phyloP scores from a whole-genome alignment of 2,888 invertebrate genomes.

The Tiphia femorata region DNA sequence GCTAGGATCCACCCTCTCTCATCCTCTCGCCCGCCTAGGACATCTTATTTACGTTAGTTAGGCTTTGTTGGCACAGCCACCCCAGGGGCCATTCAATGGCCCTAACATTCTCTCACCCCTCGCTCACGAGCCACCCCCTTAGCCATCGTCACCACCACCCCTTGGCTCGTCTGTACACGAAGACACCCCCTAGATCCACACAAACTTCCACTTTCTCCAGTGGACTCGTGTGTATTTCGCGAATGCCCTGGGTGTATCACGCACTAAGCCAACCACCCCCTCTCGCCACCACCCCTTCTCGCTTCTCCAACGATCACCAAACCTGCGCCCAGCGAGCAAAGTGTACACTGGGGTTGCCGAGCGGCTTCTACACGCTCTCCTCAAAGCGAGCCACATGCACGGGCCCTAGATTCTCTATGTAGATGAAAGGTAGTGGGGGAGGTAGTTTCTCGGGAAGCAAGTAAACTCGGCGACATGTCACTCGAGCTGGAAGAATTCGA shows the following conservation, averaged over 20 bases:
- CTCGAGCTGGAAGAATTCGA: slow-evolving; percentile 68
- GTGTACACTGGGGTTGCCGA: slow-evolving; percentile 13
- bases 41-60: slow-evolving; percentile 69
- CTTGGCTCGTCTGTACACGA: slow-evolving; percentile 25
- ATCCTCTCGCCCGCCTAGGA: slow-evolving; percentile 46
- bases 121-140: too few relatives aligned
- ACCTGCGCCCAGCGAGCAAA: slow-evolving; percentile 10
- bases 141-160: too few relatives aligned
- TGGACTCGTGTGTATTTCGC: neutral
- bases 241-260: neutral
- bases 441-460: too few relatives aligned
- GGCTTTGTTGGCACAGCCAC: slow-evolving; percentile 66
- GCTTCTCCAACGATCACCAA: neutral
- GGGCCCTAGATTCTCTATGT: neutral
- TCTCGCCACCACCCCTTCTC: slow-evolving; percentile 4
- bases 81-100: slow-evolving; percentile 59
- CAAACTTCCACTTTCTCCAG: slow-evolving; percentile 8
- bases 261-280: slow-evolving; percentile 6
- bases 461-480: slow-evolving; percentile 67
- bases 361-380: too few relatives aligned
- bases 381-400: slow-evolving; percentile 20
- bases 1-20: too few relatives aligned
- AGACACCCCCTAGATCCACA: slow-evolving; percentile 20
- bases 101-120: too few relatives aligned
- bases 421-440: too few relatives aligned